These are phyloP conservation scores for Synanthedon myopaeformis DNA, from an alignment of 2,888 invertebrate species.

Conservation along the genomic window DNA sequence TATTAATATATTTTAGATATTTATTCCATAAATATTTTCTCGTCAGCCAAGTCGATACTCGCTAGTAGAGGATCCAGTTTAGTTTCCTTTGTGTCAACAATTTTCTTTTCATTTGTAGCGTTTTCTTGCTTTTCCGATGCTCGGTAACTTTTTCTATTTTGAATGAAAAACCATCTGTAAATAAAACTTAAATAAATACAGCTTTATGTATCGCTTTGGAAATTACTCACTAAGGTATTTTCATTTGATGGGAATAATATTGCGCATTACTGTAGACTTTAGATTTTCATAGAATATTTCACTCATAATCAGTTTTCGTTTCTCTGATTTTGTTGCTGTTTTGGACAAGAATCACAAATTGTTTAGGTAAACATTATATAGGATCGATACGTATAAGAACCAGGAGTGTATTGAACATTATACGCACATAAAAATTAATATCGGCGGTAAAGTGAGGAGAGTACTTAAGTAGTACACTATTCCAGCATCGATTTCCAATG, in stretches of 20 bases:
- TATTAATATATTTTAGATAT: background rate
- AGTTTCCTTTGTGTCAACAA: conserved; percentile 2
- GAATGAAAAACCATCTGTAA: conserved; percentile 43
- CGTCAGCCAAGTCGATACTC: conserved; percentile 24
- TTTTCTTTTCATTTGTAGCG: background rate
- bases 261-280: too few relatives aligned
- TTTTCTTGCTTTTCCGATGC: conserved; percentile 1
- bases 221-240: background rate
- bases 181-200: conserved; percentile 3
- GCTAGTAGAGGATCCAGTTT: conserved; percentile 20
- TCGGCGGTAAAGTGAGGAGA: conserved; percentile 73
- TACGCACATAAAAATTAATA: conserved; percentile 72
- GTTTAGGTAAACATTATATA: too few relatives aligned
- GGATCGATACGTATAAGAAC: too few relatives aligned
- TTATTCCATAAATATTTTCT: conserved; percentile 15
- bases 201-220: background rate
- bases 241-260: too few relatives aligned
- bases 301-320: too few relatives aligned
- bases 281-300: too few relatives aligned
- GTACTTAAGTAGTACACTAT: conserved; percentile 76
- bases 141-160: conserved; percentile 19
- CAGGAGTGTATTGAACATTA: background rate
- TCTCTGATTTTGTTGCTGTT: too few relatives aligned
- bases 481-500: conserved; percentile 73
- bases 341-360: too few relatives aligned